A percentile compares a stretch with the other conserved stretches of the same genome.
Conservation (phyloP, 2,113 vertebrate species). For the Meriones unguiculatus region DNA sequence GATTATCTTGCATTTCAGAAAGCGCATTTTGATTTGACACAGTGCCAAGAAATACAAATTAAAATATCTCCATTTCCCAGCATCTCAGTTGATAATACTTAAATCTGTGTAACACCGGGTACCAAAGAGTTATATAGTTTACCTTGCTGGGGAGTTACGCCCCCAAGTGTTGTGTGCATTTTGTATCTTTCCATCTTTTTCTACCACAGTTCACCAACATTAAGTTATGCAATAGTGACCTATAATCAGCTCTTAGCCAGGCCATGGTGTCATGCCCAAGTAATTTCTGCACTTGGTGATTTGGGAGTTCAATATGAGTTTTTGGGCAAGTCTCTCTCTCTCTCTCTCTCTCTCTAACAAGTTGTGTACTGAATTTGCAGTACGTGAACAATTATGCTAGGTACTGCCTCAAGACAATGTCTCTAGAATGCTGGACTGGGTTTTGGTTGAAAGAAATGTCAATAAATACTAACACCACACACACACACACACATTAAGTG, state of each 20-base stretch:
- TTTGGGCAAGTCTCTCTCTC: not conserved
- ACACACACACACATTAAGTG: not conserved
- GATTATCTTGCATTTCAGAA: not conserved
- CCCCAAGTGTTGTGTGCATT: not conserved
- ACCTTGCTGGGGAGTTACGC: not conserved
- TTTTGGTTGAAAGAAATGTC: conserved; percentile 43
- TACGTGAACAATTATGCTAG: not conserved
- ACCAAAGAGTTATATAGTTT: not conserved
- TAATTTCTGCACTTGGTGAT: not conserved
- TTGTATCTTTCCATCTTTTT: not conserved
- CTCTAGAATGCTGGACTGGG: conserved; percentile 6
- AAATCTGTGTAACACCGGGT: not conserved
- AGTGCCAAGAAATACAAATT: conserved; percentile 43
- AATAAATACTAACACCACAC: conserved; percentile 44
- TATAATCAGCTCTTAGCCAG: conserved; percentile 15
- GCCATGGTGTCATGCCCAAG: not conserved
- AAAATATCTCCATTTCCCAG: conserved; percentile 47
- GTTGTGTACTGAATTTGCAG: conserved; percentile 30
- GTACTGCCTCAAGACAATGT: conserved; percentile 22
- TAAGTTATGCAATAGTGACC: conserved; percentile 5
- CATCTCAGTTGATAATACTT: not conserved
- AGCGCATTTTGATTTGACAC: not conserved
- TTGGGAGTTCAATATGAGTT: not conserved
- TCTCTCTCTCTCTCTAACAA: not conserved
- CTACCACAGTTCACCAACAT: conserved; percentile 1